Evolutionary conservation across 2,113 vertebrate genomes (phyloP).

Genomic region (Merops nubicus): DNA sequence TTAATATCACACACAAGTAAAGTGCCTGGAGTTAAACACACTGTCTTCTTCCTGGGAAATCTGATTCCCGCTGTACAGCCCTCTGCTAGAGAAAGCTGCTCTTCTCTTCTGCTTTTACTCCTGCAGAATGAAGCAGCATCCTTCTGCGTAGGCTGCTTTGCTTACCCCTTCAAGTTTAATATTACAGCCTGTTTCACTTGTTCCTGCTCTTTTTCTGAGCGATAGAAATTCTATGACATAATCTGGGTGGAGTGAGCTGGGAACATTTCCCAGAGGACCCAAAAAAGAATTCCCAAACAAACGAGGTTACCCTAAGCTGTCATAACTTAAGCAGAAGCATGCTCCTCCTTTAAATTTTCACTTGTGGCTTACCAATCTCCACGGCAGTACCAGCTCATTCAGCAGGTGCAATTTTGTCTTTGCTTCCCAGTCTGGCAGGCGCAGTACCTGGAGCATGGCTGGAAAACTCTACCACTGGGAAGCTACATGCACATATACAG

Average conservation of each 20-base stretch:
- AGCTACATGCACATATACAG: accelerated
- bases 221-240: background rate
- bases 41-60: background rate
- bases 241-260: background rate
- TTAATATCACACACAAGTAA: background rate
- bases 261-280: background rate
- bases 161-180: background rate
- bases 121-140: background rate
- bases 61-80: background rate
- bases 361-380: background rate
- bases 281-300: background rate
- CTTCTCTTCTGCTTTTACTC: background rate
- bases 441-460: accelerated
- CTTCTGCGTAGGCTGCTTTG: background rate
- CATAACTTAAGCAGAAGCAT: background rate
- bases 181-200: background rate
- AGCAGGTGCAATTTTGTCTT: background rate
- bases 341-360: background rate
- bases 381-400: background rate
- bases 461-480: background rate
- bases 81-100: background rate
- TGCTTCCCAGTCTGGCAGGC: background rate
- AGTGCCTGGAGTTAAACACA: background rate
- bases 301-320: background rate
- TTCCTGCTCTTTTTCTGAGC: background rate